Percentiles rank a stretch among this genome's conserved stretches.
Evolutionary conservation across 2,113 vertebrate genomes (phyloP).

Genomic region (Cheirogaleus medius): DNA sequence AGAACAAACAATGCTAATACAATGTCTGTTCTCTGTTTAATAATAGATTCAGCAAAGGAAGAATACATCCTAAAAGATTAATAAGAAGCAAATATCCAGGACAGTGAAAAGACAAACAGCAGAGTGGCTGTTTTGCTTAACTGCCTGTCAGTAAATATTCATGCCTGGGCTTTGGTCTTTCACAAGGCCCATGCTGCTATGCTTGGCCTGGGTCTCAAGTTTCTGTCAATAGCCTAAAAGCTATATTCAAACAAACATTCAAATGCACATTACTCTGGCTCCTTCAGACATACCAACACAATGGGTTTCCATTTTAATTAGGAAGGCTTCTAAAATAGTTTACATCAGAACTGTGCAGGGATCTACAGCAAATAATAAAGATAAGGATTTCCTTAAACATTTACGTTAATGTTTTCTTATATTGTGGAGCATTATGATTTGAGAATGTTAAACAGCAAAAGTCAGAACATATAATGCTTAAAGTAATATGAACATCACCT

Average conservation of each 20-base stretch:
- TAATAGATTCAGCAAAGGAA: conserved; percentile 54
- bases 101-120: conserved; percentile 51
- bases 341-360: background rate
- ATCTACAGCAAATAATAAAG: background rate
- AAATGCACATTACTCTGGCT: background rate
- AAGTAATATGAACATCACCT: background rate
- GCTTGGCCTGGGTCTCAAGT: conserved; percentile 55
- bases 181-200: background rate
- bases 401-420: background rate
- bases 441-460: background rate
- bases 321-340: conserved; percentile 47
- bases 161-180: conserved; percentile 38
- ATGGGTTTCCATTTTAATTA: conserved; percentile 60
- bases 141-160: conserved; percentile 37
- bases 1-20: background rate
- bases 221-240: conserved; percentile 54
- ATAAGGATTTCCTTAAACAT: background rate
- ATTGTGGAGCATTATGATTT: background rate
- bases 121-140: conserved; percentile 56
- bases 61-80: conserved; percentile 68
- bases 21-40: conserved; percentile 49
- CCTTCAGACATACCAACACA: conserved; percentile 36
- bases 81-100: conserved; percentile 57
- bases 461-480: background rate
- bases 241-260: conserved; percentile 20